Evolutionary conservation across 2,888 invertebrate genomes (phyloP).

Genomic region (Bugula neritina): DNA sequence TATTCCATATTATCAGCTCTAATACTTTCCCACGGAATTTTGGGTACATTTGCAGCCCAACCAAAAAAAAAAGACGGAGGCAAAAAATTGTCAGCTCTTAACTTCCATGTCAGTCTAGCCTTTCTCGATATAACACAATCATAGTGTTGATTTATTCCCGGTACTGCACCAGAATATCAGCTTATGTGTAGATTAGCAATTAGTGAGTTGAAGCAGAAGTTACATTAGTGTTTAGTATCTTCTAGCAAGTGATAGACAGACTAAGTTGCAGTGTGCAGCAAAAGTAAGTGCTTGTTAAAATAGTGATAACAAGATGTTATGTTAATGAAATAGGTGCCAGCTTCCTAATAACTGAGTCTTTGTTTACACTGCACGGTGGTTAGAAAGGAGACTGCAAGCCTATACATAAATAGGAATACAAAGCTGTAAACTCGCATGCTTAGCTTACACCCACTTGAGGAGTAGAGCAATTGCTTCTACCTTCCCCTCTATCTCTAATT

Average conservation of each 20-base stretch:
- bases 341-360: background rate
- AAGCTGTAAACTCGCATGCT: background rate
- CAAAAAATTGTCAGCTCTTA: too few species aligned
- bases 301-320: background rate
- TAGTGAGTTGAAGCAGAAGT: background rate
- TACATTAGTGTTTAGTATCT: too few species aligned
- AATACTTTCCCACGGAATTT: conserved; percentile 5
- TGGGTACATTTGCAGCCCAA: too few species aligned
- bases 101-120: too few species aligned
- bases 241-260: too few species aligned
- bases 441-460: background rate
- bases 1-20: background rate
- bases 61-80: too few species aligned
- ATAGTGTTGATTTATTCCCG: too few species aligned
- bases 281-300: background rate
- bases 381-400: background rate
- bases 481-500: background rate
- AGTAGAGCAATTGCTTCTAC: background rate
- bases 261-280: background rate
- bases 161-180: too few species aligned
- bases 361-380: conserved; percentile 19
- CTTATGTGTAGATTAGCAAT: too few species aligned
- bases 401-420: background rate
- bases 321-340: conserved; percentile 26
- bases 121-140: too few species aligned